phyloP scores from a whole-genome alignment of 2,888 invertebrate species.

The Megastigmus dorsalis region DNA sequence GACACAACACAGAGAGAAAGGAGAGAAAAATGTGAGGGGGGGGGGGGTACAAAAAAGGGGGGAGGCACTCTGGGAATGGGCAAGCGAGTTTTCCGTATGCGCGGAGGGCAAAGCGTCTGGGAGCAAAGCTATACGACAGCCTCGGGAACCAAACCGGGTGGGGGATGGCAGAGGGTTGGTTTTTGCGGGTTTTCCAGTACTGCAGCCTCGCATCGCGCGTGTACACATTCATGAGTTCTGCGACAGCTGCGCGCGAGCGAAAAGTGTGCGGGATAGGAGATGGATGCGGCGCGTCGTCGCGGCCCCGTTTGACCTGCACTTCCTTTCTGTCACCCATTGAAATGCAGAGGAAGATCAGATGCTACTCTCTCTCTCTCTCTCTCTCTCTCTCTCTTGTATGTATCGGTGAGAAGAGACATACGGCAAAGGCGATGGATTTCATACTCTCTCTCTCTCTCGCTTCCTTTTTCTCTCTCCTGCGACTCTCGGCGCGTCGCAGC shows the following conservation, averaged over 20 bases:
- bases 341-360: conserved; percentile 24
- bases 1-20: background rate
- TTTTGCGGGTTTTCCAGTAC: too few species aligned
- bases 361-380: background rate
- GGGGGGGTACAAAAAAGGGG: background rate
- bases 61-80: background rate
- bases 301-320: too few species aligned
- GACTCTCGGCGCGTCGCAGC: background rate
- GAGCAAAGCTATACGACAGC: too few species aligned
- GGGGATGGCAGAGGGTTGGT: too few species aligned
- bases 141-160: background rate
- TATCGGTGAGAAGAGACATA: too few species aligned
- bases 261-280: background rate
- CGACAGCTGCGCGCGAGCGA: conserved; percentile 18
- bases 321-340: too few species aligned
- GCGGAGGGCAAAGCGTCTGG: too few species aligned
- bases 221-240: conserved; percentile 2
- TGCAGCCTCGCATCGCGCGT: too few species aligned
- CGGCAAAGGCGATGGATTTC: background rate
- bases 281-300: background rate
- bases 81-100: background rate
- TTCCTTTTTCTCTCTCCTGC: too few species aligned
- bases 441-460: background rate
- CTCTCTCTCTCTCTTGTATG: too few species aligned
- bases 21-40: background rate